Conservation (phyloP, 30 jellyfish, hydroid and myxozoan species). For the Hydra vulgaris region DNA sequence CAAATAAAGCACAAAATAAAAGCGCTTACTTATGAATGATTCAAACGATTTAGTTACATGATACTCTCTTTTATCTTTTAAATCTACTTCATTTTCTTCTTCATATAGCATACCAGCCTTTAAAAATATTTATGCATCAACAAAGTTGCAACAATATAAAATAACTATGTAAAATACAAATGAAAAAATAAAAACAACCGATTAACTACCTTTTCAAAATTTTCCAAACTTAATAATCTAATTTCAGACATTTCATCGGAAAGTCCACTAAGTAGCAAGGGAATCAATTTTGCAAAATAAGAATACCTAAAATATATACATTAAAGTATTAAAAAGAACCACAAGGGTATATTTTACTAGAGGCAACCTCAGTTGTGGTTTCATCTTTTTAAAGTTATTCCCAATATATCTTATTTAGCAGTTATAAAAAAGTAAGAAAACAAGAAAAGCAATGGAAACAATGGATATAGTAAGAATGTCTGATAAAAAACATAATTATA, state of each 20-base stretch:
- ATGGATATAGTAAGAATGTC: no score
- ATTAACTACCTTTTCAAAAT: constrained; percentile 43
- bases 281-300: constrained; percentile 53
- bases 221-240: constrained; percentile 18
- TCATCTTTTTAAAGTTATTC: no score
- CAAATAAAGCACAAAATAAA: no score
- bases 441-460: no score
- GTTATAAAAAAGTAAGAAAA: no score
- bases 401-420: no score
- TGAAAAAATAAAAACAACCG: neutral
- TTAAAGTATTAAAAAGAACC: neutral
- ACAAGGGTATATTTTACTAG: no score
- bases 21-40: constrained; percentile 6
- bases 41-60: constrained; percentile 49
- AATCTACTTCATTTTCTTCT: constrained; percentile 58
- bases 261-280: constrained; percentile 60
- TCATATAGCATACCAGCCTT: constrained; percentile 68
- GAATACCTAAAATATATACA: constrained; percentile 42
- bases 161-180: neutral
- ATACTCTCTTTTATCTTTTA: constrained; percentile 51
- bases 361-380: no score
- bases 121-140: neutral
- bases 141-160: neutral
- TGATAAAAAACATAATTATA: no score
- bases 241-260: constrained; percentile 71